Conservation (phyloP, 2,888 invertebrate genomes). For the Tridacna crocea region DNA sequence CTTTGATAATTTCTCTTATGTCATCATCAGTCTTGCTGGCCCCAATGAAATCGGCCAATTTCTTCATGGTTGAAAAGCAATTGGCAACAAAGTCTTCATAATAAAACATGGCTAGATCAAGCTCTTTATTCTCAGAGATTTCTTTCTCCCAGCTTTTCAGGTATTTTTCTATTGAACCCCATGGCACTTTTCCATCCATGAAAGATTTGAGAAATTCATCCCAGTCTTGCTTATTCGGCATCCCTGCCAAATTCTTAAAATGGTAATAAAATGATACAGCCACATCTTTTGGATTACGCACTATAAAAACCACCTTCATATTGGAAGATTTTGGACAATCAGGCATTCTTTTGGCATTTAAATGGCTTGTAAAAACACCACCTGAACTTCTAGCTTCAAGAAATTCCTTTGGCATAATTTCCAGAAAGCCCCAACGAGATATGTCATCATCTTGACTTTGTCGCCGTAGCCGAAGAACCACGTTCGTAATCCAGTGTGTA, state of each 20-base stretch:
- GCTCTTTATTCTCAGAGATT: conserved; percentile 4
- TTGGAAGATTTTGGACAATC: not conserved
- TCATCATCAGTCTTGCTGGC: not conserved
- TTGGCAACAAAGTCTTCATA: conserved; percentile 4
- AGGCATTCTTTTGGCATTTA: conserved; percentile 4
- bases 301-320: conserved; percentile 11
- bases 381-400: not conserved
- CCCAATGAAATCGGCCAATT: conserved; percentile 3
- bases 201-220: conserved; percentile 2
- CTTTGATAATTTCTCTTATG: not conserved
- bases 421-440: conserved; percentile 13
- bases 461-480: conserved; percentile 4
- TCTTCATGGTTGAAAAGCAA: conserved; percentile 8
- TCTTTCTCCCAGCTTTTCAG: conserved; percentile 9
- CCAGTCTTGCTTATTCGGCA: conserved; percentile 10
- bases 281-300: conserved; percentile 27
- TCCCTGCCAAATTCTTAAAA: not conserved
- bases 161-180: conserved; percentile 1
- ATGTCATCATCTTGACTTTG: not conserved
- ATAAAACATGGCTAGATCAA: conserved; percentile 5
- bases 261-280: conserved; percentile 20
- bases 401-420: not conserved
- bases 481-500: conserved; percentile 9
- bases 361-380: conserved; percentile 4
- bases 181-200: conserved; percentile 12